Evolutionary conservation across 2,113 vertebrate species (phyloP).

Genomic region (Microtus richardsoni): DNA sequence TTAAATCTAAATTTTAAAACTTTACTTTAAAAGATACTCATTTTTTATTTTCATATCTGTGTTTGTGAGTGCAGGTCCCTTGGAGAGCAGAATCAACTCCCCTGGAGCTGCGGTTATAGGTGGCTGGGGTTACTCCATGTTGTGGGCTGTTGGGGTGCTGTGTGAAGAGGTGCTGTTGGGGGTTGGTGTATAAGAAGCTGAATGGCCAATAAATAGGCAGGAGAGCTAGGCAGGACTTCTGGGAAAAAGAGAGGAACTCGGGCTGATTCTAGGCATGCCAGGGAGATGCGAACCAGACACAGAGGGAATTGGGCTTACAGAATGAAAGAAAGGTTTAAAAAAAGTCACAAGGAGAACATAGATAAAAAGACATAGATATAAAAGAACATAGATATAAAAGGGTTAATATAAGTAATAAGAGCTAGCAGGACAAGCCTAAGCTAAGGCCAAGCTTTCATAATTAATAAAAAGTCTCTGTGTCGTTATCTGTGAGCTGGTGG

Average conservation of each 20-base stretch:
- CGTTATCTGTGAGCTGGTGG: neutral
- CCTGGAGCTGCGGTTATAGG: neutral
- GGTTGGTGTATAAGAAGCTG: neutral
- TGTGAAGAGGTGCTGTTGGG: neutral
- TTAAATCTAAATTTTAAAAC: neutral
- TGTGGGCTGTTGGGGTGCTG: neutral
- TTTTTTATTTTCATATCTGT: neutral
- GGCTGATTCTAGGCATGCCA: neutral
- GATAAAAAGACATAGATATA: too few species aligned
- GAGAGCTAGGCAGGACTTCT: neutral
- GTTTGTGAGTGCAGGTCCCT: neutral
- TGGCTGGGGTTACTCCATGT: neutral
- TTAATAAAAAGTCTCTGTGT: neutral
- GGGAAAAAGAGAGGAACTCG: neutral
- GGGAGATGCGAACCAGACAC: neutral
- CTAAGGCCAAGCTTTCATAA: neutral
- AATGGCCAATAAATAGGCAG: neutral
- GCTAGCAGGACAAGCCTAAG: neutral
- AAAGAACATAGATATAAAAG: neutral
- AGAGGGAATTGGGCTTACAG: neutral
- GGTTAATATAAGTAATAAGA: neutral
- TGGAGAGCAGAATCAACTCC: neutral
- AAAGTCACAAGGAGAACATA: neutral
- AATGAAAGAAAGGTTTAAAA: neutral
- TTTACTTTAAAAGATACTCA: neutral